Conservation (phyloP, 2,888 invertebrate genomes). For the Agonopterix alstromeriana region DNA sequence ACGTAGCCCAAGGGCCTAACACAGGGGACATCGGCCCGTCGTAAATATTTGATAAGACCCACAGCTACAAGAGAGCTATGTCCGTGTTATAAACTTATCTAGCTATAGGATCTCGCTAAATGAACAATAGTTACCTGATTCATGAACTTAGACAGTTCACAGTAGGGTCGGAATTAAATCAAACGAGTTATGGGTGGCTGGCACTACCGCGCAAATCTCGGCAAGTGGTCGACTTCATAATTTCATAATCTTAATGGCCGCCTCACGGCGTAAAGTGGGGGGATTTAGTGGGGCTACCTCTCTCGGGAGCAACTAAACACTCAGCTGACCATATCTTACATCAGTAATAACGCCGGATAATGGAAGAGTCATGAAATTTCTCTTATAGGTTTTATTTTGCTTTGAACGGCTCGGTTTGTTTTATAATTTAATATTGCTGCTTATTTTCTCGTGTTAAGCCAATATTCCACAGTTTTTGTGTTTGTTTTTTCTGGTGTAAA, state of each 20-base stretch:
- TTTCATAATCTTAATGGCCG: conserved; percentile 68
- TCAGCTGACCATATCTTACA: conserved; percentile 60
- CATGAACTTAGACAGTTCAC: conserved; percentile 3
- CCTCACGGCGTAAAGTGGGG: conserved; percentile 56
- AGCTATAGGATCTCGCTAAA: not conserved
- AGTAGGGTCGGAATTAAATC: conserved; percentile 32
- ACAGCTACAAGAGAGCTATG: not conserved
- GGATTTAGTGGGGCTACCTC: conserved; percentile 56
- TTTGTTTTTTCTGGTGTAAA: too few species aligned
- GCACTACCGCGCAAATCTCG: conserved; percentile 50
- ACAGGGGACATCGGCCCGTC: conserved; percentile 7
- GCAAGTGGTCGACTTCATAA: conserved; percentile 59
- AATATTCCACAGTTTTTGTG: too few species aligned
- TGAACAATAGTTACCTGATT: not conserved
- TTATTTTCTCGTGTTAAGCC: too few species aligned
- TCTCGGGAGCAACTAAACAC: conserved; percentile 40
- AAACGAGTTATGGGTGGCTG: conserved; percentile 19
- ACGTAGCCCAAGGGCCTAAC: conserved; percentile 4
- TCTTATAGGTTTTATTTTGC: too few species aligned
- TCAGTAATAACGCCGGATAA: conserved; percentile 15
- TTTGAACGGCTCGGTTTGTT: too few species aligned
- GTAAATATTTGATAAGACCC: conserved; percentile 10
- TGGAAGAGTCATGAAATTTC: not conserved
- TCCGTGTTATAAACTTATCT: not conserved
- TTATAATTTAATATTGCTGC: too few species aligned